Percentiles rank a stretch among this genome's conserved stretches.
Conservation (phyloP, 2,113 vertebrate genomes). For the Catharus bicknelli region DNA sequence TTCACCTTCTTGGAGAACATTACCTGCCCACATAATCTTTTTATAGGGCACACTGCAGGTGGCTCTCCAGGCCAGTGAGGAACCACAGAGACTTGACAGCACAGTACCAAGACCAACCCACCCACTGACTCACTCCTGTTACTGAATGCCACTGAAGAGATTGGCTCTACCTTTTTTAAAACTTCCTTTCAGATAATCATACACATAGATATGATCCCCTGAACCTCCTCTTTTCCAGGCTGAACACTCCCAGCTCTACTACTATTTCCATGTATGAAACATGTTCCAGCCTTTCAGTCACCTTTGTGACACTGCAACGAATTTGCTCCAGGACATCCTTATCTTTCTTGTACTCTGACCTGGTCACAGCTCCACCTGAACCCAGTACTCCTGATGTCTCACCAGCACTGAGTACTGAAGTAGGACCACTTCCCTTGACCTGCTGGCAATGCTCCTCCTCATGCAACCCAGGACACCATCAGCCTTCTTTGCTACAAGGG, state of each 20-base stretch:
- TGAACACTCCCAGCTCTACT: not conserved
- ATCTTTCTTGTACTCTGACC: not conserved
- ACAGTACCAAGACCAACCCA: not conserved
- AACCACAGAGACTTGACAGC: not conserved
- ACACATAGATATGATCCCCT: not conserved
- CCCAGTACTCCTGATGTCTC: not conserved
- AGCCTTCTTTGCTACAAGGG: not conserved
- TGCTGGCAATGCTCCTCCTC: not conserved
- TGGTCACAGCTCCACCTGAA: not conserved
- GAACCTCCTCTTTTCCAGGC: not conserved
- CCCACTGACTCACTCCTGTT: not conserved
- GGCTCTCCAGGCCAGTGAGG: not conserved
- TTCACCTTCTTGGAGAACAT: not conserved
- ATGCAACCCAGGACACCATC: not conserved
- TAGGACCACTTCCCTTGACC: not conserved
- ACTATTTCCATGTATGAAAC: not conserved
- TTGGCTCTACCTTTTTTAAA: not conserved
- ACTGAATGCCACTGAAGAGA: not conserved
- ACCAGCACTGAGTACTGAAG: not conserved
- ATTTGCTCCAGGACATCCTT: accelerated
- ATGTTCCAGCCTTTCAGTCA: not conserved
- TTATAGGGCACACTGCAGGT: not conserved
- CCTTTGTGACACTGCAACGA: not conserved
- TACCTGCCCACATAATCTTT: not conserved
- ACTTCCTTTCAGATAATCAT: not conserved